Conservation (phyloP, 2,888 invertebrate genomes). For the Pecten maximus region DNA sequence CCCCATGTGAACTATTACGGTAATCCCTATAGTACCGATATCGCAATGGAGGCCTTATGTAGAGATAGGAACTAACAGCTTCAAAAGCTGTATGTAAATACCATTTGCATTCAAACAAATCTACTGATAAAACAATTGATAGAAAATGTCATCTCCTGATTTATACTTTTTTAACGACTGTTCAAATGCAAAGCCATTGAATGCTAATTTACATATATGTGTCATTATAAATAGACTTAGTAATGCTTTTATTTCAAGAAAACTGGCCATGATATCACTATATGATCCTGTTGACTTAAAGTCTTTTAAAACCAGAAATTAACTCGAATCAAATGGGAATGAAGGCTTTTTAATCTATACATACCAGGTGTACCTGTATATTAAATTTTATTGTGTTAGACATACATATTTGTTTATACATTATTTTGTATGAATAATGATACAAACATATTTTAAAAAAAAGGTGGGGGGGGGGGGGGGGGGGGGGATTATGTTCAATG, state of each 20-base stretch:
- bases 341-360: too few relatives aligned
- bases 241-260: neutral
- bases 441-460: too few relatives aligned
- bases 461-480: too few relatives aligned
- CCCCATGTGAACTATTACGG: neutral
- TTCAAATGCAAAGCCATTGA: neutral
- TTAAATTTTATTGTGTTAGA: too few relatives aligned
- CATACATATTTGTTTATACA: too few relatives aligned
- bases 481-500: too few relatives aligned
- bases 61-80: neutral
- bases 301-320: too few relatives aligned
- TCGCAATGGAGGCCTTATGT: neutral
- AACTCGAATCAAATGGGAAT: too few relatives aligned
- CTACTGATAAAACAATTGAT: conserved; percentile 5
- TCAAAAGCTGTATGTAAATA: neutral
- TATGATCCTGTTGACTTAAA: too few relatives aligned
- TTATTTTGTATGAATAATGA: too few relatives aligned
- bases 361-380: too few relatives aligned
- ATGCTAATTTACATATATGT: neutral
- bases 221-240: neutral
- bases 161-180: neutral
- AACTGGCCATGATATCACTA: too few relatives aligned
- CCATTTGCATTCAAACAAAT: neutral
- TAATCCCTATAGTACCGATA: neutral
- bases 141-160: neutral